Percentiles rank a stretch among this genome's conserved stretches.
These are phyloP conservation scores for Sus cebifrons DNA, from an alignment of 2,797 vertebrate genomes.

Conservation along the genomic window DNA sequence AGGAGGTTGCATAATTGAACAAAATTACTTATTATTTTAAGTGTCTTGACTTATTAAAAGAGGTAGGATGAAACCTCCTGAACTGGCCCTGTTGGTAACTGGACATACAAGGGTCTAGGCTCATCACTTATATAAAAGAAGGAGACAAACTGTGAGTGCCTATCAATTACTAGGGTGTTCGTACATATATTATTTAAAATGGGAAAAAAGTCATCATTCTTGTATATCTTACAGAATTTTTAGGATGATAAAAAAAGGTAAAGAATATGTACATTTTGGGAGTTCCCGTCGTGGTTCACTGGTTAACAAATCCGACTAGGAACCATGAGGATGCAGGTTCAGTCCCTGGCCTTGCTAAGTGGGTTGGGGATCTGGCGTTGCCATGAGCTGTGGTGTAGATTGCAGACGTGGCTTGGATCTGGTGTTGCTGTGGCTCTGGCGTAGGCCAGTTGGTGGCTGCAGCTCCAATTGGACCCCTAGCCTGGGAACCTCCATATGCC, in stretches of 20 bases:
- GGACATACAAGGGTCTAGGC: not conserved
- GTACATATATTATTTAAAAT: slow-evolving; percentile 25
- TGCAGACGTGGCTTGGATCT: no score
- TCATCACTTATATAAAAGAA: slow-evolving; percentile 36
- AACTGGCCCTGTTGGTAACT: slow-evolving; percentile 34
- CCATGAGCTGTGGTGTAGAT: no score
- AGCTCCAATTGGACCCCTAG: no score
- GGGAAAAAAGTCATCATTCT: not conserved
- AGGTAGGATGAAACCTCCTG: slow-evolving; percentile 6
- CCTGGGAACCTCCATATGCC: no score
- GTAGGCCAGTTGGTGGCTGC: no score
- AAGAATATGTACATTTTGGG: not conserved
- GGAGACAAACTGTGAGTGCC: not conserved
- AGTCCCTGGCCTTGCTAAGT: no score
- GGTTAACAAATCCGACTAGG: no score
- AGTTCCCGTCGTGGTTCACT: no score
- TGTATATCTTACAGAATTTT: not conserved
- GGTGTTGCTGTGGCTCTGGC: no score
- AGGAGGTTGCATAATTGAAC: not conserved
- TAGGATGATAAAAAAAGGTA: slow-evolving; percentile 39
- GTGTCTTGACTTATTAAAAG: slow-evolving; percentile 31
- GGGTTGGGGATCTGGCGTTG: no score
- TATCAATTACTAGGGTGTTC: not conserved
- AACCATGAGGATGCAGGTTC: no score
- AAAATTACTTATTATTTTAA: not conserved